phyloP scores from a whole-genome alignment of 2,888 invertebrate genomes.

The Chromoteleia sp. region DNA sequence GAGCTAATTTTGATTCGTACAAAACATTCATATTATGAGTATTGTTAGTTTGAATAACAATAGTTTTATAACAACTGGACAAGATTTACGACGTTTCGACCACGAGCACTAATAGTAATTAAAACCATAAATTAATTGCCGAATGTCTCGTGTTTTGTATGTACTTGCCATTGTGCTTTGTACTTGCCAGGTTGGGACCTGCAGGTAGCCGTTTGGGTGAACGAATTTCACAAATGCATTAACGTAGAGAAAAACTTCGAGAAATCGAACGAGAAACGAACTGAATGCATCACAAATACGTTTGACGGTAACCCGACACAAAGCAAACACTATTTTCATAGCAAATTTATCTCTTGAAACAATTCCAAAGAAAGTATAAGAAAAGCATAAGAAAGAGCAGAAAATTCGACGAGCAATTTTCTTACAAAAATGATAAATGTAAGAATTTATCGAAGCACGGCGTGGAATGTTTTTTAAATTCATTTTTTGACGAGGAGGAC shows the following conservation, averaged over 20 bases:
- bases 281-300: too few relatives aligned
- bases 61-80: too few relatives aligned
- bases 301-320: not conserved
- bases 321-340: constrained; percentile 1
- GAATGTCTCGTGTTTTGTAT: not conserved
- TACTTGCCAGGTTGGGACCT: not conserved
- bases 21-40: too few relatives aligned
- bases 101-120: not conserved
- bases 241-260: not conserved
- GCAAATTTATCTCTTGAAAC: constrained; percentile 4
- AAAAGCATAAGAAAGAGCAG: not conserved
- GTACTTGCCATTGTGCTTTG: not conserved
- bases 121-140: not conserved
- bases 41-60: too few relatives aligned
- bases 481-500: constrained; percentile 6
- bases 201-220: not conserved
- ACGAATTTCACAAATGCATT: constrained; percentile 7
- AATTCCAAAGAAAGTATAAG: not conserved
- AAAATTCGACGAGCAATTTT: not conserved
- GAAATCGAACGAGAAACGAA: not conserved
- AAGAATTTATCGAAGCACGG: constrained; percentile 8
- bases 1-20: too few relatives aligned
- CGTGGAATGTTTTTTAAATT: constrained; percentile 26
- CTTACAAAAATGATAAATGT: not conserved
- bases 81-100: too few relatives aligned